A percentile compares a stretch with the other conserved stretches of the same genome.
These are phyloP conservation scores for Eurytemora carolleeae DNA, from an alignment of 1,140 invertebrate genomes.

Conservation along the genomic window DNA sequence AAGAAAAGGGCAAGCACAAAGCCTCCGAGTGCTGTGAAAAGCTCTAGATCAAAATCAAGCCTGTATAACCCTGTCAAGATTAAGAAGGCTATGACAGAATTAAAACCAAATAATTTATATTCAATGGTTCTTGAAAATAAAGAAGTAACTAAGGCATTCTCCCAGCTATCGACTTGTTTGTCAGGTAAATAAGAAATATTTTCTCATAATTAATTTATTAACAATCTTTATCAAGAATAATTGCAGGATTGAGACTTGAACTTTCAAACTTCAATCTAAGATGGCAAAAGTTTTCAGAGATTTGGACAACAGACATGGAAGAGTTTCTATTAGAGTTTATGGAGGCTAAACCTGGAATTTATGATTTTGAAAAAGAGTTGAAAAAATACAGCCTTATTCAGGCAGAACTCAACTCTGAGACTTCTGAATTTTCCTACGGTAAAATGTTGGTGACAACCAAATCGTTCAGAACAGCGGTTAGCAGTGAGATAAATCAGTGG, in stretches of 20 bases:
- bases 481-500: neutral
- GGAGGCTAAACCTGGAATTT: neutral
- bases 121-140: neutral
- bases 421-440: neutral
- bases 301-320: neutral
- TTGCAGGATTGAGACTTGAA: neutral
- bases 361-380: neutral
- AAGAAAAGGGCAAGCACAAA: neutral
- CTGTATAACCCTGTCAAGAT: neutral
- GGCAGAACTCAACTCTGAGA: neutral
- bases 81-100: neutral
- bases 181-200: neutral
- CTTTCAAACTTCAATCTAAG: neutral
- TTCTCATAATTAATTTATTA: neutral
- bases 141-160: neutral
- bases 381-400: neutral
- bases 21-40: neutral
- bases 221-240: neutral
- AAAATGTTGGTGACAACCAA: neutral
- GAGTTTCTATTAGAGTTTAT: neutral
- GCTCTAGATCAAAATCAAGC: no score
- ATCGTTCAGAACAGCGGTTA: neutral
- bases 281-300: neutral
- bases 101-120: neutral
- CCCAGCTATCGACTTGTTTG: neutral